phyloP scores from a whole-genome alignment of 37 sponge, comb jelly and placozoan species.

The Ianthella basta region DNA sequence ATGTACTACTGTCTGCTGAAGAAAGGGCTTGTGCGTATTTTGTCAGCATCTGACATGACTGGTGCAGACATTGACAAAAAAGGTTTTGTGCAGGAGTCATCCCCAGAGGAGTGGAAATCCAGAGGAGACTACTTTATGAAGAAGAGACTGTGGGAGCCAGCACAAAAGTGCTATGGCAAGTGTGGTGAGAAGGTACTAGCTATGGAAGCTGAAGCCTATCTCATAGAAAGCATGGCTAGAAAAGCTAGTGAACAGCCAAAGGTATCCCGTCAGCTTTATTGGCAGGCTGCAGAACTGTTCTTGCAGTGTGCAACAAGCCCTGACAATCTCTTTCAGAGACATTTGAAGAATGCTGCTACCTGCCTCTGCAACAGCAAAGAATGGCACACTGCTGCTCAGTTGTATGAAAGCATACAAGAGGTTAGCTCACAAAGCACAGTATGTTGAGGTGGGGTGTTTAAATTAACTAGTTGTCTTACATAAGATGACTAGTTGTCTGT shows the following conservation, averaged over 20 bases:
- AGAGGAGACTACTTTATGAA: constrained; percentile 76
- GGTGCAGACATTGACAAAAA: constrained; percentile 31
- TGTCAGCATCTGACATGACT: background rate
- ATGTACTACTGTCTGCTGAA: constrained; percentile 54
- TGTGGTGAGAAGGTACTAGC: constrained; percentile 41
- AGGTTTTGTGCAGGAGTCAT: constrained; percentile 49
- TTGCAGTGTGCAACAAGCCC: constrained; percentile 39
- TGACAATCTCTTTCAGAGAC: constrained; percentile 35
- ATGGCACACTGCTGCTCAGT: constrained; percentile 52
- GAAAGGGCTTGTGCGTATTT: constrained; percentile 41
- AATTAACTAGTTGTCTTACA: too few relatives aligned
- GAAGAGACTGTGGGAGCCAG: constrained; percentile 60
- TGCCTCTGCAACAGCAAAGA: constrained; percentile 55
- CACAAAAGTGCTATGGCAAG: constrained; percentile 67
- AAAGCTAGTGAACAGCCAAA: background rate
- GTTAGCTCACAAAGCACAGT: too few relatives aligned
- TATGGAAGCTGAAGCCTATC: constrained; percentile 44
- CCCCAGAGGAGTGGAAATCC: constrained; percentile 67
- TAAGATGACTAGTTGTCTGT: too few relatives aligned
- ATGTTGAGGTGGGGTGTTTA: too few relatives aligned
- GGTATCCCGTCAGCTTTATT: constrained; percentile 23
- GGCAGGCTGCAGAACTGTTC: constrained; percentile 61
- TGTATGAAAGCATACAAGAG: constrained; percentile 62
- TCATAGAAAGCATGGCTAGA: constrained; percentile 20
- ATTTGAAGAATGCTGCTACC: constrained; percentile 51